Percentiles rank a stretch among this genome's conserved stretches.
phyloP scores from a whole-genome alignment of 2,113 vertebrate species.

The Cyprinus carpio region DNA sequence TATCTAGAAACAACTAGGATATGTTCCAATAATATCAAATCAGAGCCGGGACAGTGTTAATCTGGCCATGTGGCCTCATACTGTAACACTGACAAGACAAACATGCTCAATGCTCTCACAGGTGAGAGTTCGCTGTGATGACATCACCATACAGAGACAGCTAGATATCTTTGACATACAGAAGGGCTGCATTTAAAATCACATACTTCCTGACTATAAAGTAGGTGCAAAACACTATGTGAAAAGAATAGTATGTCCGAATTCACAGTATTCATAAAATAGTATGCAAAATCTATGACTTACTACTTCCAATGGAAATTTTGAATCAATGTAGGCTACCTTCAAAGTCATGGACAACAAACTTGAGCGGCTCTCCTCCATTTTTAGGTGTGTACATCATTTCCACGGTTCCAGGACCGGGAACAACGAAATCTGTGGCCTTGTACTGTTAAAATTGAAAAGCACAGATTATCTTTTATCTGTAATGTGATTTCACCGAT shows the following conservation, averaged over 20 bases:
- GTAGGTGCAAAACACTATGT: background rate
- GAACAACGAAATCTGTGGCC: conserved; percentile 96
- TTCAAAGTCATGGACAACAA: conserved; percentile 86
- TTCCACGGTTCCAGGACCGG: conserved; percentile 91
- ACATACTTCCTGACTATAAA: background rate
- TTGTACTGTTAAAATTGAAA: conserved; percentile 81
- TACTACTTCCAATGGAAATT: background rate
- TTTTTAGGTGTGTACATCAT: conserved; percentile 87
- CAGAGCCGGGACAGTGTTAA: background rate
- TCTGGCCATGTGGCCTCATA: background rate
- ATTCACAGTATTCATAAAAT: background rate
- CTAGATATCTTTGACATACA: background rate
- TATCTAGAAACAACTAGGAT: background rate
- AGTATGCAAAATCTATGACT: background rate
- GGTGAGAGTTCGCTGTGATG: background rate
- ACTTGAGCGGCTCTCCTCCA: conserved; percentile 84
- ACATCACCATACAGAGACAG: background rate
- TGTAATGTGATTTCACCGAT: background rate
- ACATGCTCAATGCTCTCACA: conserved; percentile 1
- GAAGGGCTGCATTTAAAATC: background rate
- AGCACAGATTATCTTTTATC: background rate
- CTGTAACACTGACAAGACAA: conserved; percentile 39
- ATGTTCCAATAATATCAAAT: background rate
- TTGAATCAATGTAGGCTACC: conserved; percentile 69
- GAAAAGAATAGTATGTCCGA: background rate